Conservation (phyloP, 1,140 invertebrate species). For the Magallana angulata region DNA sequence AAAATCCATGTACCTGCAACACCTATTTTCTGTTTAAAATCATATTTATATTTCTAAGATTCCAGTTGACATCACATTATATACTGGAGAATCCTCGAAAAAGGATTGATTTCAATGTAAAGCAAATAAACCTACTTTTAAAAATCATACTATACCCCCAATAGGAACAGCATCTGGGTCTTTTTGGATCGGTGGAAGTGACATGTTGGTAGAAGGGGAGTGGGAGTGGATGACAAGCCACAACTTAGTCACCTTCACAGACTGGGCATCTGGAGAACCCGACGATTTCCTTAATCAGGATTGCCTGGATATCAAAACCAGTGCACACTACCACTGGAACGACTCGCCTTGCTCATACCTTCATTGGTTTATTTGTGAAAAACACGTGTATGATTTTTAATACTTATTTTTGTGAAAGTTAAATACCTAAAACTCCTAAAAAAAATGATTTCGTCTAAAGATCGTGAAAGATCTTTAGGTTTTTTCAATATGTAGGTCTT, state of each 20-base stretch:
- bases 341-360: conserved; percentile 53
- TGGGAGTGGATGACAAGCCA: conserved; percentile 50
- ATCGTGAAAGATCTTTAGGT: too few species aligned
- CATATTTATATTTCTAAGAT: not conserved
- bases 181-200: conserved; percentile 58
- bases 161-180: conserved; percentile 10
- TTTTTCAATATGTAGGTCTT: too few species aligned
- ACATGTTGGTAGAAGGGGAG: conserved; percentile 52
- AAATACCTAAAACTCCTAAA: too few species aligned
- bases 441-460: too few species aligned
- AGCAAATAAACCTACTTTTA: not conserved
- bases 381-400: not conserved
- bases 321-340: conserved; percentile 43
- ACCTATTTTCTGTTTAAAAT: not conserved
- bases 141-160: not conserved
- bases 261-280: conserved; percentile 56
- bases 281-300: conserved; percentile 38
- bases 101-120: not conserved
- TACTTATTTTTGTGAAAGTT: too few species aligned
- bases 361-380: conserved; percentile 57
- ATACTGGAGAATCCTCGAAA: not conserved
- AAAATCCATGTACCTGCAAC: not conserved
- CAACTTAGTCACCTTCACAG: conserved; percentile 39
- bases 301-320: conserved; percentile 44
- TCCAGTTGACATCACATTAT: not conserved